Evolutionary conservation across 2,113 vertebrate species (phyloP).

Genomic region (Aleadryas rufinucha): DNA sequence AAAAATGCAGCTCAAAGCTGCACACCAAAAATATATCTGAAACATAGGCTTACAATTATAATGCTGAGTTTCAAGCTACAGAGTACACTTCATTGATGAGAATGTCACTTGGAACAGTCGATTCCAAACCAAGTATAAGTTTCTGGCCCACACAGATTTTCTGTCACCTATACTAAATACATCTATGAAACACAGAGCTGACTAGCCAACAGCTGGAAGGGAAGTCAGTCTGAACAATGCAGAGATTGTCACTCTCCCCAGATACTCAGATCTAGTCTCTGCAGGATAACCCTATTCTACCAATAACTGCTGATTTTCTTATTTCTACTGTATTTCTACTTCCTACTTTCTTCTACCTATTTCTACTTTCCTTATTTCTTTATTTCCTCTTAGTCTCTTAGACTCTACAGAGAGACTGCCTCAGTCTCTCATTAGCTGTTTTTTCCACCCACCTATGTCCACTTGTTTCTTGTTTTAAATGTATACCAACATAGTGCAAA

Average conservation of each 20-base stretch:
- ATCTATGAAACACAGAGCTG: background rate
- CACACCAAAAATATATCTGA: background rate
- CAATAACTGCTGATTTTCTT: background rate
- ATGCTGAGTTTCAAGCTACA: background rate
- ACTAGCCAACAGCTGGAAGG: background rate
- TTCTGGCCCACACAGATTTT: background rate
- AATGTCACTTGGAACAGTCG: background rate
- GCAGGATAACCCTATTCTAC: background rate
- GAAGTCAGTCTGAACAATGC: background rate
- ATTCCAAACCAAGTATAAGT: background rate
- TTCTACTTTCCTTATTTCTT: background rate
- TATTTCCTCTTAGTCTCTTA: background rate
- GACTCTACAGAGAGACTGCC: background rate
- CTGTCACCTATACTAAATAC: background rate
- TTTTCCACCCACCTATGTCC: background rate
- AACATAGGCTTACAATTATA: background rate
- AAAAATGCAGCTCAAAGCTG: background rate
- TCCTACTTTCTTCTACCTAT: background rate
- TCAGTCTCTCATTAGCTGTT: background rate
- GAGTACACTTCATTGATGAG: background rate
- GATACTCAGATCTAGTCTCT: background rate
- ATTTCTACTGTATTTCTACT: background rate
- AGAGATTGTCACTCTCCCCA: background rate
- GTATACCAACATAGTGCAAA: background rate
- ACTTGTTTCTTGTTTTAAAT: background rate